A percentile compares a stretch with the other conserved stretches of the same genome.
Conservation (phyloP, 2,888 invertebrate genomes). For the Caenorhabditis zanzibari region DNA sequence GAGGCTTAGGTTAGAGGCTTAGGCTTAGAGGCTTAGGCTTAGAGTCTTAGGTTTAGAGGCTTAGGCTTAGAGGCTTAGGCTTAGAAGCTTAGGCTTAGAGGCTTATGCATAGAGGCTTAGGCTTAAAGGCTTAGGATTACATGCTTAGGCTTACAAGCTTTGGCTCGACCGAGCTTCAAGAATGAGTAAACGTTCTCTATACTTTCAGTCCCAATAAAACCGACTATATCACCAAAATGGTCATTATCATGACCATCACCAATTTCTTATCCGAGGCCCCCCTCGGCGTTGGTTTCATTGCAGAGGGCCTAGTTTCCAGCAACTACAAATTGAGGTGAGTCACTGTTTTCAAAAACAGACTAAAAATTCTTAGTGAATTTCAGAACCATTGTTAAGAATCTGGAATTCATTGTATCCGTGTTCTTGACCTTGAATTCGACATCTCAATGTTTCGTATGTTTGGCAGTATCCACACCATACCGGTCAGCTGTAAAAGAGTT, state of each 20-base stretch:
- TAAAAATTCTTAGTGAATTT: no score
- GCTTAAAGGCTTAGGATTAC: no score
- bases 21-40: no score
- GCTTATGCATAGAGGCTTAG: no score
- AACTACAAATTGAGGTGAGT: neutral
- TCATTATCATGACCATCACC: conserved; percentile 22
- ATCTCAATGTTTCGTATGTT: neutral
- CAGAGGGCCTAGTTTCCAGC: neutral
- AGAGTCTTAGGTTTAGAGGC: no score
- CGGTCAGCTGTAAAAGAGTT: neutral
- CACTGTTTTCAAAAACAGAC: no score
- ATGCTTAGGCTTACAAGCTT: no score
- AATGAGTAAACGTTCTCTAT: no score
- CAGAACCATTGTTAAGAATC: neutral
- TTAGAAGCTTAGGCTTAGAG: no score
- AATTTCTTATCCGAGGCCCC: neutral
- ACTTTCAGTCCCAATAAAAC: neutral
- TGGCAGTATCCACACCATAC: neutral
- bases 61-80: no score
- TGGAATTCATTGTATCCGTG: neutral
- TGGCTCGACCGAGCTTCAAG: no score
- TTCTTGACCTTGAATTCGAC: conserved; percentile 1
- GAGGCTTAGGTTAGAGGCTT: no score
- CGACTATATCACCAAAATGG: conserved; percentile 11
- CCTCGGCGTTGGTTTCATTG: neutral